Evolutionary conservation across 2,888 invertebrate species (phyloP).

Genomic region (Pheosia tremula): DNA sequence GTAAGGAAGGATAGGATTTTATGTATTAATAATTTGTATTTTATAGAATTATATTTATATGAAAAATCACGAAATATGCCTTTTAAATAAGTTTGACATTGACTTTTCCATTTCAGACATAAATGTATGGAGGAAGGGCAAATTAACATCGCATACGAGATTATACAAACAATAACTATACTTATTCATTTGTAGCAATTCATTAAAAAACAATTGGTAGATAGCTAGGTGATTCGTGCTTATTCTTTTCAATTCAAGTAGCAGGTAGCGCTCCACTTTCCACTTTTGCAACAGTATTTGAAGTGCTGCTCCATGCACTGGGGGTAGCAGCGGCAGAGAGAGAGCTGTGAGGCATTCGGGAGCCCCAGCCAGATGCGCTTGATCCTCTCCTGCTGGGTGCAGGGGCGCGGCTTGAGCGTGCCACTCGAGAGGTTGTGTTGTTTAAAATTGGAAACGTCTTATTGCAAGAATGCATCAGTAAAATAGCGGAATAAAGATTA

Average conservation of each 20-base stretch:
- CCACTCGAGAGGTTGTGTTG: slow-evolving; percentile 22
- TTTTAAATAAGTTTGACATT: too few species aligned
- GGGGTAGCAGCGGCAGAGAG: slow-evolving; percentile 33
- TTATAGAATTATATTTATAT: too few species aligned
- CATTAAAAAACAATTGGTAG: slow-evolving; percentile 50
- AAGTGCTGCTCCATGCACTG: slow-evolving; percentile 34
- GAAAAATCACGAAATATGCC: too few species aligned
- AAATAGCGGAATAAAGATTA: too few species aligned
- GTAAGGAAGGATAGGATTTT: too few species aligned
- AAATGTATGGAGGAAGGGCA: too few species aligned
- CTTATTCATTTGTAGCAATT: slow-evolving; percentile 25
- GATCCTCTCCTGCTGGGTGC: slow-evolving; percentile 42
- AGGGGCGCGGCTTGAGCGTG: slow-evolving; percentile 33
- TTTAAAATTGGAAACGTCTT: too few species aligned
- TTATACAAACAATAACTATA: too few species aligned
- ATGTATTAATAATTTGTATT: too few species aligned
- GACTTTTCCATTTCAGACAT: too few species aligned
- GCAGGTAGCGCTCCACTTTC: slow-evolving; percentile 32
- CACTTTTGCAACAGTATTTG: slow-evolving; percentile 12
- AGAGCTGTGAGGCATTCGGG: slow-evolving; percentile 35
- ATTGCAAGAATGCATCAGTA: too few species aligned
- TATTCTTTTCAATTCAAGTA: slow-evolving; percentile 34
- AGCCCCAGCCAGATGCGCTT: slow-evolving; percentile 46
- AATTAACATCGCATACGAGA: too few species aligned
- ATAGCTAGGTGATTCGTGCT: slow-evolving; percentile 37